Percentiles rank a stretch among this genome's conserved stretches.
Evolutionary conservation across 2,888 invertebrate genomes (phyloP).

Genomic region (Acrocyrtus sp.): DNA sequence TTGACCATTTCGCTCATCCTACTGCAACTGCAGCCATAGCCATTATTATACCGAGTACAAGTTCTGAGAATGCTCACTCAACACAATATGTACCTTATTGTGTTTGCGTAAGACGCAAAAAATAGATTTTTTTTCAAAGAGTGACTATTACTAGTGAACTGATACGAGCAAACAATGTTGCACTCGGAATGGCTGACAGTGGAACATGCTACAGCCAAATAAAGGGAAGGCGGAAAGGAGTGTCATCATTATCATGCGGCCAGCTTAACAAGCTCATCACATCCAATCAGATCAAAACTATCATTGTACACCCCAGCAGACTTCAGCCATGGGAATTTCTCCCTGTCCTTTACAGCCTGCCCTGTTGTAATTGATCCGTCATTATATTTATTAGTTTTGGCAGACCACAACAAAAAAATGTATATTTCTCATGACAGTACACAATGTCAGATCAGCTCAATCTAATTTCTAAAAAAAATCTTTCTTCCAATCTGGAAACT

Average conservation of each 20-base stretch:
- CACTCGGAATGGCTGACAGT: background rate
- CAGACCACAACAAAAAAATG: background rate
- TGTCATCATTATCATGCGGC: conserved; percentile 44
- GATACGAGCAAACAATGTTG: no score
- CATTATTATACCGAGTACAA: no score
- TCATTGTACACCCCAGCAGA: background rate
- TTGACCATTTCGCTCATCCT: no score
- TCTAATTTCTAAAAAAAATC: conserved; percentile 6
- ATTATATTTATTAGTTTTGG: background rate
- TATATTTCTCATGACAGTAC: background rate
- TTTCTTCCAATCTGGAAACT: no score
- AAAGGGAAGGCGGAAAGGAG: conserved; percentile 27
- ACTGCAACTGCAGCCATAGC: no score
- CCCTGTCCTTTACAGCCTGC: background rate
- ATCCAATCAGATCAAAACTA: background rate
- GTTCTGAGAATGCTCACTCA: no score
- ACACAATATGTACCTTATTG: no score
- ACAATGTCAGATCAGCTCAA: background rate
- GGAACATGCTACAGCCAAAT: conserved; percentile 3
- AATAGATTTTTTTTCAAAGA: no score
- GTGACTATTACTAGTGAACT: no score
- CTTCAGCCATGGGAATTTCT: background rate
- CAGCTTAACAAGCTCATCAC: background rate
- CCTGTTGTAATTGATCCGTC: background rate
- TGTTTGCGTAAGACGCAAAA: no score